Evolutionary conservation across 2,888 invertebrate genomes (phyloP).

Genomic region (Eupithecia insigniata): DNA sequence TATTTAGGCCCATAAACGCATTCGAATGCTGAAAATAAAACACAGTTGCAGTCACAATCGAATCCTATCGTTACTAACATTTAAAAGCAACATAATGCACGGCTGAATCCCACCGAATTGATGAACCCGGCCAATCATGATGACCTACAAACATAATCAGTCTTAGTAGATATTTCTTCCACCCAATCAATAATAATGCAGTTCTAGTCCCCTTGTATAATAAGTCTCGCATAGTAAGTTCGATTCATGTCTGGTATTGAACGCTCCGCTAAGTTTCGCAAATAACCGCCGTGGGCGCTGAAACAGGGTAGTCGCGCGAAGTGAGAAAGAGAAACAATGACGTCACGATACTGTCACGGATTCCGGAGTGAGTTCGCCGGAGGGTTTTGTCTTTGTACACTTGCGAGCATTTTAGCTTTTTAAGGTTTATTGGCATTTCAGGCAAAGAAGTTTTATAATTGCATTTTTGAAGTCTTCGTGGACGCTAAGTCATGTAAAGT

Average conservation of each 20-base stretch:
- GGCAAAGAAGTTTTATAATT: too few species aligned
- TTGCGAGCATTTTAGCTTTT: constrained; percentile 23
- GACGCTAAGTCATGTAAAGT: too few species aligned
- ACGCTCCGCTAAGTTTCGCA: constrained; percentile 46
- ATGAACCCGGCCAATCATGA: neutral
- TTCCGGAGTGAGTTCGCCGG: constrained; percentile 60
- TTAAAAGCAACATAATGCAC: too few species aligned
- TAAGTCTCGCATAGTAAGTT: too few species aligned
- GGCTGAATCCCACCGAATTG: too few species aligned
- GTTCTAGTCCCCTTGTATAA: neutral
- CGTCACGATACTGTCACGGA: constrained; percentile 69
- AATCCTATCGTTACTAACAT: too few species aligned
- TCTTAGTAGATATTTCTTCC: neutral
- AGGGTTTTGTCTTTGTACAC: constrained; percentile 49
- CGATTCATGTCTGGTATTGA: constrained; percentile 6
- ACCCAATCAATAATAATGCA: neutral
- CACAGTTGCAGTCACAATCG: too few species aligned
- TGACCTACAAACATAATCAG: neutral
- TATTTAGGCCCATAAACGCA: neutral
- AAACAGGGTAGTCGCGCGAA: constrained; percentile 55
- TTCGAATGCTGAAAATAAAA: neutral
- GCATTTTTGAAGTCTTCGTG: too few species aligned
- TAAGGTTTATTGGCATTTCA: neutral
- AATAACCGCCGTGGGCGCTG: constrained; percentile 48
- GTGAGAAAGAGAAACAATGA: constrained; percentile 58